Percentiles rank a stretch among this genome's conserved stretches.
phyloP scores from a whole-genome alignment of 2,888 invertebrate species.

The Ophioninae sp. region DNA sequence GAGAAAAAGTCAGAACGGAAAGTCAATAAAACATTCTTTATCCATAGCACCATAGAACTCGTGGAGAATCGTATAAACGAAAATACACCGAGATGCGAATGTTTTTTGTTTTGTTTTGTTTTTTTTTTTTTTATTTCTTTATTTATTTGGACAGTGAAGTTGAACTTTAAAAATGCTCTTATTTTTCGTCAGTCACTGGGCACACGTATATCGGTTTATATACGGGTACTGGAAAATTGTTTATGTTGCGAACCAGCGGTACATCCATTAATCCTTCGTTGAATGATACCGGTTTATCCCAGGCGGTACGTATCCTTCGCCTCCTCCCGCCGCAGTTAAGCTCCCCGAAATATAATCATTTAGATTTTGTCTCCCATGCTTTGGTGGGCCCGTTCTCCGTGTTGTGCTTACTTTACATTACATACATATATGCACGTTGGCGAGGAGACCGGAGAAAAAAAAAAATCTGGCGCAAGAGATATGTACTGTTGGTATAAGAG shows the following conservation, averaged over 20 bases:
- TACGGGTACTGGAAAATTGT: constrained; percentile 29
- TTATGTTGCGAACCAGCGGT: constrained; percentile 55
- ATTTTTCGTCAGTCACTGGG: neutral
- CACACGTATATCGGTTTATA: neutral
- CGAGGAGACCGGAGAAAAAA: constrained; percentile 35
- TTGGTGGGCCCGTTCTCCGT: neutral
- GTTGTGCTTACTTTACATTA: constrained; percentile 32
- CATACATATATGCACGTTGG: constrained; percentile 32
- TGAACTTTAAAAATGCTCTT: too few species aligned
- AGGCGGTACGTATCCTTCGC: constrained; percentile 36
- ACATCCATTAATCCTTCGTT: constrained; percentile 62
- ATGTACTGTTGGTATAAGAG: constrained; percentile 4
- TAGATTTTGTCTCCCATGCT: constrained; percentile 26
- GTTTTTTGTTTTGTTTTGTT: too few species aligned
- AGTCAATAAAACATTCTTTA: too few species aligned
- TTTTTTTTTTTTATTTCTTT: too few species aligned
- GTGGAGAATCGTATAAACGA: too few species aligned
- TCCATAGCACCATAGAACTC: too few species aligned
- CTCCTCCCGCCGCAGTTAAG: constrained; percentile 59
- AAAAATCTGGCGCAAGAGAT: constrained; percentile 52
- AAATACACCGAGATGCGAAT: too few species aligned
- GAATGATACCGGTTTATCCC: constrained; percentile 59
- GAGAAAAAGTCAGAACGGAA: too few species aligned
- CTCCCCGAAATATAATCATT: constrained; percentile 44
- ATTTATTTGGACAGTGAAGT: too few species aligned